phyloP scores from a whole-genome alignment of 2,888 invertebrate genomes.

The Stegana nigrithorax region DNA sequence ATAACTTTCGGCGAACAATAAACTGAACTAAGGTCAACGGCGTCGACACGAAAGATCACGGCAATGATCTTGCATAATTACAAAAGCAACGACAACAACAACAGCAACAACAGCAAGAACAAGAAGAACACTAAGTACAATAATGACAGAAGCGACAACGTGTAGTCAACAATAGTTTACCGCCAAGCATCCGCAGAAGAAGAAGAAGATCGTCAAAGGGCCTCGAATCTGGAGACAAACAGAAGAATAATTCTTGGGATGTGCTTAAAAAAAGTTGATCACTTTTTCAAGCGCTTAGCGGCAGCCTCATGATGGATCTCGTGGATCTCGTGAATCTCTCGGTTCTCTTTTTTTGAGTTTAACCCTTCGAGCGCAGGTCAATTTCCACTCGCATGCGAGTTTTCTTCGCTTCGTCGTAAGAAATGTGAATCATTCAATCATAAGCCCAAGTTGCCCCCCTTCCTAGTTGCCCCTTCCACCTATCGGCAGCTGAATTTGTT shows the following conservation, averaged over 20 bases:
- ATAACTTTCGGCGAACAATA: background rate
- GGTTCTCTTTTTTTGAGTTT: too few species aligned
- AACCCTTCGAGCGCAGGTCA: constrained; percentile 53
- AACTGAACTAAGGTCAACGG: constrained; percentile 41
- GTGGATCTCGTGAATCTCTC: too few species aligned
- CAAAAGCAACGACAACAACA: constrained; percentile 24
- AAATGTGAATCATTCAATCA: constrained; percentile 1
- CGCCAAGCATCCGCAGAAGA: background rate
- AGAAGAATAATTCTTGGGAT: too few species aligned
- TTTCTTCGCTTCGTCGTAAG: constrained; percentile 18
- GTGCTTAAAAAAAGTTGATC: background rate
- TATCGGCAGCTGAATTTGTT: too few species aligned
- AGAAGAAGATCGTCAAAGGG: too few species aligned
- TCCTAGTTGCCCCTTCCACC: too few species aligned
- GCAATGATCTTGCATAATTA: constrained; percentile 63
- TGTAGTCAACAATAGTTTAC: constrained; percentile 10
- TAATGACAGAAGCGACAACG: constrained; percentile 1
- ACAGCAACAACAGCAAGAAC: background rate
- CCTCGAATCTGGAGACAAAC: too few species aligned
- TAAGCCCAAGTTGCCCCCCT: background rate
- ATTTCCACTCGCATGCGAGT: constrained; percentile 35
- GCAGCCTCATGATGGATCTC: background rate
- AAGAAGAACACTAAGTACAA: constrained; percentile 22
- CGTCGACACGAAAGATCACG: constrained; percentile 36
- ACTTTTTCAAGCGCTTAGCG: background rate